A percentile compares a stretch with the other conserved stretches of the same genome.
Evolutionary conservation across 2,113 vertebrate genomes (phyloP).

Genomic region (Eonycteris spelaea): DNA sequence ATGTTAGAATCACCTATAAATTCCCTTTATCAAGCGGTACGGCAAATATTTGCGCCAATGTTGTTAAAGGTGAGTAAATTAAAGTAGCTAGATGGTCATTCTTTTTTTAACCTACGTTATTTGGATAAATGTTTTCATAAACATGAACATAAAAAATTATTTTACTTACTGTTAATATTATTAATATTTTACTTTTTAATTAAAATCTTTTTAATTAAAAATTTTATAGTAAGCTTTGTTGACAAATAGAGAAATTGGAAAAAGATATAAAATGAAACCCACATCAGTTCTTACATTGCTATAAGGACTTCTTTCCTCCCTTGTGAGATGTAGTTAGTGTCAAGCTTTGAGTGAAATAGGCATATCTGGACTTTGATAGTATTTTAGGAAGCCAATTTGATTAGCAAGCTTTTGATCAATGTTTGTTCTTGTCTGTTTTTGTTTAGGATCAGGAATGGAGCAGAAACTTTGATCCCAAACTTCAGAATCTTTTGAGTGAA

Average conservation of each 20-base stretch:
- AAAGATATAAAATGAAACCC: background rate
- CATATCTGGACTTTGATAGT: background rate
- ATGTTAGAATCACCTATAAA: slow-evolving; percentile 96
- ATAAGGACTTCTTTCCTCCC: background rate
- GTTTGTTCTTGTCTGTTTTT: slow-evolving; percentile 34
- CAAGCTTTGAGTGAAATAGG: background rate
- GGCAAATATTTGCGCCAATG: slow-evolving; percentile 93
- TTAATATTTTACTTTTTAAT: slow-evolving; percentile 4
- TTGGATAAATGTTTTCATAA: slow-evolving; percentile 20
- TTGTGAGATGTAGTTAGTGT: background rate
- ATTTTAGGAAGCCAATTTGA: background rate
- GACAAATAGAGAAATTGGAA: background rate
- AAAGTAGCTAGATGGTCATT: background rate
- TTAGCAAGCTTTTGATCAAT: background rate
- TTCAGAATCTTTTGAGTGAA: slow-evolving; percentile 93
- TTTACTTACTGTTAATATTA: slow-evolving; percentile 25
- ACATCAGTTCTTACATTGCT: background rate
- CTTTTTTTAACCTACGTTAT: background rate
- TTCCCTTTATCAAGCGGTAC: slow-evolving; percentile 94
- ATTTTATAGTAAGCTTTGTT: background rate
- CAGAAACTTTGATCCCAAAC: slow-evolving; percentile 92
- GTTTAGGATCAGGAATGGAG: slow-evolving; percentile 94
- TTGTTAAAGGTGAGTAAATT: slow-evolving; percentile 88
- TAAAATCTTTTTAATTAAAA: background rate
- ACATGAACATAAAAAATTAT: background rate